Conservation (phyloP, 2,113 vertebrate genomes). For the Dipodomys stephensi region DNA sequence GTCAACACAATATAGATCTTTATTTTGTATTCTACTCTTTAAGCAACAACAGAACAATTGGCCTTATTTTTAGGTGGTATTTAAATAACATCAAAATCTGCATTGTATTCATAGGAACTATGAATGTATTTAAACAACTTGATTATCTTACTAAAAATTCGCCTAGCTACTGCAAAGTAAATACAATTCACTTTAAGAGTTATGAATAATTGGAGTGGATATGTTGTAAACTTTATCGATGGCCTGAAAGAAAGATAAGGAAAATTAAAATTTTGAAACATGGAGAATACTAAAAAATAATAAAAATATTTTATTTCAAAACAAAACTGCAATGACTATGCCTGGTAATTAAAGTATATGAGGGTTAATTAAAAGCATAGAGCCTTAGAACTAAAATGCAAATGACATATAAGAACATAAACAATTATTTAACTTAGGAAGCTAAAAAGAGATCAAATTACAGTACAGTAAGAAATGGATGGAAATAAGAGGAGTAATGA, state of each 20-base stretch:
- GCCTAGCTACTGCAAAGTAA: not conserved
- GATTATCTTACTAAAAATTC: not conserved
- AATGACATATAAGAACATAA: not conserved
- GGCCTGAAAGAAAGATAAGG: not conserved
- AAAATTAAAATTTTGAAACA: not conserved
- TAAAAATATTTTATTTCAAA: not conserved
- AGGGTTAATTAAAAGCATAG: not conserved
- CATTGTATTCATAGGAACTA: not conserved
- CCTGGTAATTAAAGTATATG: too few species aligned
- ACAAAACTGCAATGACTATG: not conserved
- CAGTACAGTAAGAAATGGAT: not conserved
- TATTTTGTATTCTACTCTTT: not conserved
- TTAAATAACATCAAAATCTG: not conserved
- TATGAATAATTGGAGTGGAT: not conserved
- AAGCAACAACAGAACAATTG: not conserved
- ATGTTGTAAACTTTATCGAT: not conserved
- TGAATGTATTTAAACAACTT: not conserved
- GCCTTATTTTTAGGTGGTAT: not conserved
- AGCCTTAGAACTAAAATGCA: not conserved
- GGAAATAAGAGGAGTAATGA: not conserved
- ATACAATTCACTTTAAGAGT: not conserved
- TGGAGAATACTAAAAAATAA: not conserved
- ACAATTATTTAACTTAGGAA: not conserved
- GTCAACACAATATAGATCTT: not conserved
- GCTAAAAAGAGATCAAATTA: not conserved